Conservation (phyloP, 2,888 invertebrate genomes). For the Actias luna region DNA sequence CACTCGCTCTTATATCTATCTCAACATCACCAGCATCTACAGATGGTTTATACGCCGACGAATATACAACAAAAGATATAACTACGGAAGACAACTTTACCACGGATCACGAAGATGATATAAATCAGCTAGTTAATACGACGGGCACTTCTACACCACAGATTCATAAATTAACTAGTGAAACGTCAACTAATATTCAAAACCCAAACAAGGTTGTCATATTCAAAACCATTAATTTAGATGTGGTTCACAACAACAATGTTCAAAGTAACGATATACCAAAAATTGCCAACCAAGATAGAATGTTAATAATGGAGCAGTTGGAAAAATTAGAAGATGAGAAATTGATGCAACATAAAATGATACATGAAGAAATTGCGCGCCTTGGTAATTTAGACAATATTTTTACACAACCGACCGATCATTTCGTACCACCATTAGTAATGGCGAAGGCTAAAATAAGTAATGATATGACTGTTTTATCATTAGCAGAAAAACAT, state of each 20-base stretch:
- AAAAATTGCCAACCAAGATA: conserved; percentile 47
- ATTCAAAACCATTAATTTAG: conserved; percentile 48
- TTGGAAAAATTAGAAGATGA: conserved; percentile 63
- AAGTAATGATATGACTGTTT: conserved; percentile 74
- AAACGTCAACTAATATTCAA: conserved; percentile 28
- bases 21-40: conserved; percentile 45
- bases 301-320: conserved; percentile 51
- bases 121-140: conserved; percentile 41
- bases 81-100: conserved; percentile 52
- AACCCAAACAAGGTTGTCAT: conserved; percentile 35
- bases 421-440: conserved; percentile 76
- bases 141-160: conserved; percentile 37
- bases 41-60: conserved; percentile 48
- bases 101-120: conserved; percentile 53
- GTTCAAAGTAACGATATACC: conserved; percentile 66
- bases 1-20: conserved; percentile 38
- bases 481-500: conserved; percentile 74
- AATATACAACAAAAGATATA: conserved; percentile 50
- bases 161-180: conserved; percentile 22
- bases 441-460: conserved; percentile 79
- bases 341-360: conserved; percentile 67
- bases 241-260: conserved; percentile 49
- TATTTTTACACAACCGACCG: conserved; percentile 75
- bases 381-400: conserved; percentile 69
- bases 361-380: conserved; percentile 70